These are phyloP conservation scores for Esox masquinongy DNA, from an alignment of 2,797 vertebrate genomes.

Conservation along the genomic window DNA sequence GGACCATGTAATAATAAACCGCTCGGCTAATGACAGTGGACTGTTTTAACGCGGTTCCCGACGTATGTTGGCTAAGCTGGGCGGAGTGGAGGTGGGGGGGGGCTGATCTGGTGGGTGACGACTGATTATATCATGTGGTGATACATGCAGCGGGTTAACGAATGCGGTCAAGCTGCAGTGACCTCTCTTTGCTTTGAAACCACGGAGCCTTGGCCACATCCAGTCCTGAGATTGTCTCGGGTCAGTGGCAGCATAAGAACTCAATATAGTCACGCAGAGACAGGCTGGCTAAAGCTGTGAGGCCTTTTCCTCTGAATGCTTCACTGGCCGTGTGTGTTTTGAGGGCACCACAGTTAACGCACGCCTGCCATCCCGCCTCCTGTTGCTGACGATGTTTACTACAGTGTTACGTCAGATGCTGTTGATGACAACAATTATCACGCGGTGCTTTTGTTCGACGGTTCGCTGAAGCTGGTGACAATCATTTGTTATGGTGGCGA, in stretches of 20 bases:
- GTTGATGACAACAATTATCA: conserved; percentile 47
- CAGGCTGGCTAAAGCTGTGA: conserved; percentile 35
- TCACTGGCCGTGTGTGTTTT: conserved; percentile 45
- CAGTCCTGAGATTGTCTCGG: conserved; percentile 63
- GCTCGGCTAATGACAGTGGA: conserved; percentile 20
- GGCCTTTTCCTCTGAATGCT: conserved; percentile 57
- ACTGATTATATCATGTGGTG: conserved; percentile 58
- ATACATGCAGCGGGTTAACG: conserved; percentile 62
- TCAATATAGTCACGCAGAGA: conserved; percentile 61
- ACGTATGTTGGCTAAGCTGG: conserved; percentile 52
- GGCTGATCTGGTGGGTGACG: conserved; percentile 37
- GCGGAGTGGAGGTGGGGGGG: conserved; percentile 12
- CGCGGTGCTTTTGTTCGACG: neutral
- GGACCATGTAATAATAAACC: conserved; percentile 24
- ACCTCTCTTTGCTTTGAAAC: conserved; percentile 47
- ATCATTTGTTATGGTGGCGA: neutral
- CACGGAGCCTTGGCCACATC: conserved; percentile 45
- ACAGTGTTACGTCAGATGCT: conserved; percentile 38
- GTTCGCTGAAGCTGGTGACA: neutral
- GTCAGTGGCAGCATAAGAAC: conserved; percentile 67
- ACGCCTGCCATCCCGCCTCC: conserved; percentile 12
- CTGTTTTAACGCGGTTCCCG: conserved; percentile 33
- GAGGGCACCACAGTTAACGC: conserved; percentile 30
- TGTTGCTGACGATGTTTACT: conserved; percentile 20
- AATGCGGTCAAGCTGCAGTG: conserved; percentile 60